phyloP scores from a whole-genome alignment of 1,140 invertebrate species.

The Lethrus apterus region DNA sequence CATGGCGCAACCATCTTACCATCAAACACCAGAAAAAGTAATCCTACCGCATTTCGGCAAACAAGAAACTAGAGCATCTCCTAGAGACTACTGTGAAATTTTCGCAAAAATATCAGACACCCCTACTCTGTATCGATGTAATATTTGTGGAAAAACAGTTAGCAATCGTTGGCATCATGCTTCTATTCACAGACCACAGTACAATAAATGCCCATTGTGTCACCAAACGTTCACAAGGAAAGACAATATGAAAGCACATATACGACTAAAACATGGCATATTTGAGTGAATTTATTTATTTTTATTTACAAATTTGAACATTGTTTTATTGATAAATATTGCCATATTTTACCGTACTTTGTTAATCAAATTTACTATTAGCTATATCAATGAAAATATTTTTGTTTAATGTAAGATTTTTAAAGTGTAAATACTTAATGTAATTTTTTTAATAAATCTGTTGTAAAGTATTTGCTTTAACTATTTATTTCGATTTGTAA shows the following conservation, averaged over 20 bases:
- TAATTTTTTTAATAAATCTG: too few species aligned
- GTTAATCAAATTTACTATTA: too few species aligned
- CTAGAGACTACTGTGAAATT: constrained; percentile 26
- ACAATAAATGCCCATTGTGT: constrained; percentile 60
- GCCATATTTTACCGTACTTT: too few species aligned
- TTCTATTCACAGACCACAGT: constrained; percentile 61
- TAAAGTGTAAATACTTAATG: too few species aligned
- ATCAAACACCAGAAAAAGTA: not conserved
- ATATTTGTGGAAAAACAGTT: constrained; percentile 61
- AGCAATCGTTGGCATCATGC: constrained; percentile 65
- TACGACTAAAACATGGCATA: constrained; percentile 54
- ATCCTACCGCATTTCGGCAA: not conserved
- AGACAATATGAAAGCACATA: constrained; percentile 63
- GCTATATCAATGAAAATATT: too few species aligned
- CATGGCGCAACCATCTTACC: constrained; percentile 17
- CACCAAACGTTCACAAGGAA: constrained; percentile 59
- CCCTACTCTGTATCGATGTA: constrained; percentile 43
- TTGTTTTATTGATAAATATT: too few species aligned
- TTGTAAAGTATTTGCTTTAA: too few species aligned
- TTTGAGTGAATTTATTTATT: too few species aligned
- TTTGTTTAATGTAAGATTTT: too few species aligned
- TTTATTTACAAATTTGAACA: too few species aligned
- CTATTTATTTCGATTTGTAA: too few species aligned
- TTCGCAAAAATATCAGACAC: constrained; percentile 22
- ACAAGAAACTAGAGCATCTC: constrained; percentile 11